A percentile compares a stretch with the other conserved stretches of the same genome.
phyloP scores from a whole-genome alignment of 2,113 vertebrate species.

The Serinus canaria region DNA sequence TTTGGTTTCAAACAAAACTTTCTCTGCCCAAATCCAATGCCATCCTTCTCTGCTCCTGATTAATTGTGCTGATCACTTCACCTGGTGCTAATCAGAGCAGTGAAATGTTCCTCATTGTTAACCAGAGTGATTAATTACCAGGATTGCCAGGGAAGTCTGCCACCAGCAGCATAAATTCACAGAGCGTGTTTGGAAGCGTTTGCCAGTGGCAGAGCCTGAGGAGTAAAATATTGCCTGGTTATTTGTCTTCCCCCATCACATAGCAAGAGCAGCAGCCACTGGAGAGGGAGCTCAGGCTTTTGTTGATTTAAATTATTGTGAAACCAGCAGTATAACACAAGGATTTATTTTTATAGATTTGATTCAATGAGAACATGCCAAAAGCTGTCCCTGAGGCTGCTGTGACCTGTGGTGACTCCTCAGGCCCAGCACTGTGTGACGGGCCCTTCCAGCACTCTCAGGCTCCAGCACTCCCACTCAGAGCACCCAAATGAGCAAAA shows the following conservation, averaged over 20 bases:
- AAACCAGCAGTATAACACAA: not conserved
- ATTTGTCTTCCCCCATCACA: slow-evolving; percentile 30
- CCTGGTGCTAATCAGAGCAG: slow-evolving; percentile 46
- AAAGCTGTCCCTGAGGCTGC: not conserved
- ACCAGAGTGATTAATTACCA: slow-evolving; percentile 45
- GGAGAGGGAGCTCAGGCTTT: not conserved
- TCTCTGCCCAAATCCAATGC: not conserved
- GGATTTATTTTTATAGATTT: not conserved
- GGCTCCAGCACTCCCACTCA: not conserved
- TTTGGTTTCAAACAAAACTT: not conserved
- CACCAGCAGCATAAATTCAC: slow-evolving; percentile 39
- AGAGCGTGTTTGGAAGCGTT: not conserved
- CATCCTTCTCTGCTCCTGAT: not conserved
- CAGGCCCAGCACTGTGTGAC: not conserved
- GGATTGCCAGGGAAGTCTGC: slow-evolving; percentile 27
- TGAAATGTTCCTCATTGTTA: slow-evolving; percentile 40
- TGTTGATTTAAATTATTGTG: slow-evolving; percentile 18
- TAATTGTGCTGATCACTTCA: slow-evolving; percentile 45
- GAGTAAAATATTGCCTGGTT: slow-evolving; percentile 30
- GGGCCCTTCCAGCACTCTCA: not conserved
- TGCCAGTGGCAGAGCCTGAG: slow-evolving; percentile 43
- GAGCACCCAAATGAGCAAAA: not conserved
- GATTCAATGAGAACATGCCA: not conserved
- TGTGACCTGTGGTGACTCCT: not conserved
- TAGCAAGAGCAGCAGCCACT: not conserved